These are phyloP conservation scores for Macrotrachela quadricornifera DNA, from an alignment of 1,140 invertebrate species.

Conservation along the genomic window DNA sequence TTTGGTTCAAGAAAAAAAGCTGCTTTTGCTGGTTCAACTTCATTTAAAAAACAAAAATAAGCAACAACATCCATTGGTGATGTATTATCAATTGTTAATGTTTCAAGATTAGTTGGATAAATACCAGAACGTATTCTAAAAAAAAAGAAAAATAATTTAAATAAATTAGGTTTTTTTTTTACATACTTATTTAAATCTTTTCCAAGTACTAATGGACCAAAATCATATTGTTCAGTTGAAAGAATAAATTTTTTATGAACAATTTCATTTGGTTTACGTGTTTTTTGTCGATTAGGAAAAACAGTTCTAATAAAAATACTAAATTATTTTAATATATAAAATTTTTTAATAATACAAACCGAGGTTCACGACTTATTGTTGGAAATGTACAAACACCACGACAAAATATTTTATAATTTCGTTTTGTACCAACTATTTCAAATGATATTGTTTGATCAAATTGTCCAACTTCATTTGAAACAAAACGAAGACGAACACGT, in stretches of 20 bases:
- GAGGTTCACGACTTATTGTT: constrained; percentile 29
- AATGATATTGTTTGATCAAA: constrained; percentile 32
- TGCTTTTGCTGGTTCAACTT: constrained; percentile 22
- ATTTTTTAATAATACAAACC: constrained; percentile 12
- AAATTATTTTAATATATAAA: background rate
- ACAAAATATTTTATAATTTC: constrained; percentile 28
- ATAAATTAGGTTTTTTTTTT: no score
- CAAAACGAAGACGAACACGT: constrained; percentile 20
- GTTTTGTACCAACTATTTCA: constrained; percentile 27
- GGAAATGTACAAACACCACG: constrained; percentile 30
- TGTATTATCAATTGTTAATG: constrained; percentile 24
- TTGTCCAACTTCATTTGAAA: constrained; percentile 28
- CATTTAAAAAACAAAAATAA: constrained; percentile 28
- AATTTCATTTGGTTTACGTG: constrained; percentile 22
- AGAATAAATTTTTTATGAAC: constrained; percentile 28
- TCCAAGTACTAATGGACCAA: constrained; percentile 29
- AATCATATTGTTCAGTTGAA: constrained; percentile 25
- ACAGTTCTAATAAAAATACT: constrained; percentile 20
- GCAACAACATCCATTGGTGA: constrained; percentile 27
- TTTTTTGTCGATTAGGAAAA: constrained; percentile 24
- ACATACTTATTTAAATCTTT: constrained; percentile 24
- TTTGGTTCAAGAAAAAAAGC: constrained; percentile 29
- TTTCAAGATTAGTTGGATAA: constrained; percentile 28
- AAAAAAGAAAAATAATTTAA: constrained; percentile 6
- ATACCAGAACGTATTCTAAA: constrained; percentile 21